phyloP scores from a whole-genome alignment of 1,140 invertebrate genomes.

The Gryon sp. region DNA sequence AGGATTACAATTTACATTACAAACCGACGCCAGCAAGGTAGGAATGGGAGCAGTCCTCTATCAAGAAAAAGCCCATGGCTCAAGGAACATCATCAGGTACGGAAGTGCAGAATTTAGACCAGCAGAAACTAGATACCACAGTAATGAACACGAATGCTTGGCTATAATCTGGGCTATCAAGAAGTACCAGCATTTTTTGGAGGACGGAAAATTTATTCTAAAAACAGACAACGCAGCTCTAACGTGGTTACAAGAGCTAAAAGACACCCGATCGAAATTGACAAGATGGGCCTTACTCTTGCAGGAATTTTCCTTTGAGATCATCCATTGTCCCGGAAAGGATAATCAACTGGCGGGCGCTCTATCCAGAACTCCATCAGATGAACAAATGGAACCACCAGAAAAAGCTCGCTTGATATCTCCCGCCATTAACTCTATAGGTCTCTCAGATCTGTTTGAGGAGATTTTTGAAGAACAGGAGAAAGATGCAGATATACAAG shows the following conservation, averaged over 20 bases:
- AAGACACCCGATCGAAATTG: slow-evolving; percentile 60
- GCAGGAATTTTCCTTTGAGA: slow-evolving; percentile 54
- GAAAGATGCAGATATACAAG: no score
- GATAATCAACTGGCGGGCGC: slow-evolving; percentile 60
- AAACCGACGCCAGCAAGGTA: slow-evolving; percentile 31
- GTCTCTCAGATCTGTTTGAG: no score
- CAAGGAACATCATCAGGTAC: slow-evolving; percentile 33
- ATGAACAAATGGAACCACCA: not conserved
- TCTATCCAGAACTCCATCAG: slow-evolving; percentile 5
- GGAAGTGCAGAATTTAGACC: slow-evolving; percentile 47
- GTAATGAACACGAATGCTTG: slow-evolving; percentile 57
- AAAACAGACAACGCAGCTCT: slow-evolving; percentile 62
- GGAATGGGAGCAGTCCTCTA: slow-evolving; percentile 43
- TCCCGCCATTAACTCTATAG: not conserved
- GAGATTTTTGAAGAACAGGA: no score
- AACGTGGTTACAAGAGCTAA: slow-evolving; percentile 52
- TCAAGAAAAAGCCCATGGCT: not conserved
- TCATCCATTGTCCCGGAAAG: slow-evolving; percentile 58
- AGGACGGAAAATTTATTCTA: slow-evolving; percentile 65
- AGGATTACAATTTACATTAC: slow-evolving; percentile 1
- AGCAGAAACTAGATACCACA: slow-evolving; percentile 37
- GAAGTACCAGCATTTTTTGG: slow-evolving; percentile 63
- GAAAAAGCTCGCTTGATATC: not conserved
- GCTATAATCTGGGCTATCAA: slow-evolving; percentile 69
- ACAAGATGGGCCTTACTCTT: slow-evolving; percentile 60